Percentiles rank a stretch among this genome's conserved stretches.
These are phyloP conservation scores for Ophthalmolycus amberensis DNA, from an alignment of 2,113 vertebrate genomes.

Conservation along the genomic window DNA sequence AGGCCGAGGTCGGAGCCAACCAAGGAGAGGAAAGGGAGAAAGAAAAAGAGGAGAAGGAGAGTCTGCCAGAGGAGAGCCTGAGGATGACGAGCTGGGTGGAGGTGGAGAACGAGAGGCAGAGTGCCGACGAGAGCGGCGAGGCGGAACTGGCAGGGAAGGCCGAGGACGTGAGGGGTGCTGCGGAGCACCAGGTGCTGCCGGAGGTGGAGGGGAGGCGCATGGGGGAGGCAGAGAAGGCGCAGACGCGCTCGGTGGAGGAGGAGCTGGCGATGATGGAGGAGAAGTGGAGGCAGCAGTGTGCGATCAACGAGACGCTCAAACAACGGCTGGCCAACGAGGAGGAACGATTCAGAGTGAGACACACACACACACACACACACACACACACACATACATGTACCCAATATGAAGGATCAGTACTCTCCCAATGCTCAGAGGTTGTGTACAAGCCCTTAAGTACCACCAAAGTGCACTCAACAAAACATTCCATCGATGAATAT, in stretches of 20 bases:
- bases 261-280: constrained; percentile 94
- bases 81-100: constrained; percentile 79
- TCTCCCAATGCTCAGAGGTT: background rate
- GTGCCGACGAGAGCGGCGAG: constrained; percentile 1
- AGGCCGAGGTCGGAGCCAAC: constrained; percentile 17
- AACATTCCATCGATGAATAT: background rate
- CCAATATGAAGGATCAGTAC: background rate
- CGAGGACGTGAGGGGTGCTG: background rate
- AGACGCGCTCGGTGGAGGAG: constrained; percentile 89
- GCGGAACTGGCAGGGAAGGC: constrained; percentile 4
- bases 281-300: constrained; percentile 95
- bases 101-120: constrained; percentile 62
- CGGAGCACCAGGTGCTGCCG: constrained; percentile 10
- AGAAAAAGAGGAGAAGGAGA: constrained; percentile 53
- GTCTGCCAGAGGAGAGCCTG: constrained; percentile 69
- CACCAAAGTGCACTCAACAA: background rate
- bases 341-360: constrained; percentile 89
- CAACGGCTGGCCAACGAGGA: constrained; percentile 89
- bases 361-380: background rate
- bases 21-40: constrained; percentile 11
- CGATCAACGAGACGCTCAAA: constrained; percentile 89
- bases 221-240: constrained; percentile 56
- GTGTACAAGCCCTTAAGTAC: background rate
- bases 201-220: constrained; percentile 28
- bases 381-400: background rate